Base-by-base conservation (phyloP, 2,888 invertebrate species). In the Stenoptilia bipunctidactyla region DNA sequence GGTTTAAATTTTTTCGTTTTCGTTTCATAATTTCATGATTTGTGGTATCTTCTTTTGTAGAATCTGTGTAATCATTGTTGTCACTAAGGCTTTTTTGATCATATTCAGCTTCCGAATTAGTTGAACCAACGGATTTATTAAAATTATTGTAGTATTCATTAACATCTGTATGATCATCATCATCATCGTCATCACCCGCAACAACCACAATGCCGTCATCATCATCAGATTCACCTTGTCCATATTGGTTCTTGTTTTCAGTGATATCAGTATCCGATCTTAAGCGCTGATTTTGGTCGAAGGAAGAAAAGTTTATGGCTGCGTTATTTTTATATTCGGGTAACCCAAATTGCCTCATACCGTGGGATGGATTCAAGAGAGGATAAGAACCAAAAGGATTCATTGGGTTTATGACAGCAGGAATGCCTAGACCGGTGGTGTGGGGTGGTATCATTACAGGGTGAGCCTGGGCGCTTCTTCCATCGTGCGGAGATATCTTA, bases 401-500 rank as follows among this genome's bases (percentile, higher is more conserved):
- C 58, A 93, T 82, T 10, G 90, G 89, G 57, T 90, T 91, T 40
- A 91, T 80, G 2, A 89, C 87, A 4, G 89, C 88, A 10, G 89
- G 88, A 42, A 89, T 80, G 15, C 87, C 85, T 2, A 90, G 64
- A 0, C 90, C 89, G 5, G 89, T 84, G 13, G 68, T 68, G 55
- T 89, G 89, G 1, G 92, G 91, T 38, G 94, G 91, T 45, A 94
- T 85, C 1, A 94, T 80, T 34, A 94, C 84, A 8, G 93, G 90
- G 66, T 94, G 94, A 1, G 94, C 89, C 79, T 94, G 94, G 2
- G 95, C 90, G 45, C 94, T 94, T 51, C 96, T 87, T 0, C 96
- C 96, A 54, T 96, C 96, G 56, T 96, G 96, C 0, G 96, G 96
- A 13, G 96, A 96, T 55, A 96, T 96, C 80, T 97, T 97, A 52